These are phyloP conservation scores for Cololabis saira DNA, from an alignment of 2,113 vertebrate genomes.

Conservation along the genomic window DNA sequence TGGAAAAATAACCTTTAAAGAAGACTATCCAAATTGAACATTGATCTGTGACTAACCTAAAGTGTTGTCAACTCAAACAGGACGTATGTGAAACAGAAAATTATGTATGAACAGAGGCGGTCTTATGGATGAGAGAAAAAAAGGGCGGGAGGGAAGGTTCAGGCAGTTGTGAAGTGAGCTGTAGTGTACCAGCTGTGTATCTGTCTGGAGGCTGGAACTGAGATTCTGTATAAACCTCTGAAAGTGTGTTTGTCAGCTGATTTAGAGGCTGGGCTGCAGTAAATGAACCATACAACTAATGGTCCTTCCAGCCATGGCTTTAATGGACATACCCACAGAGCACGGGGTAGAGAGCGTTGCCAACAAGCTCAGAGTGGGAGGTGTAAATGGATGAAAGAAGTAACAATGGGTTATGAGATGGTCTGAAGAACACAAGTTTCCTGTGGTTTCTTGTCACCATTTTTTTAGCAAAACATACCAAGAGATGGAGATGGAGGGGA, in stretches of 20 bases:
- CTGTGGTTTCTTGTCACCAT: slow-evolving; percentile 1
- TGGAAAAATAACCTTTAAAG: no score
- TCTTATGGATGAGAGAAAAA: background rate
- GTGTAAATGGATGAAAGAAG: background rate
- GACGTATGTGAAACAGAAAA: no score
- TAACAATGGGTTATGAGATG: slow-evolving; percentile 1
- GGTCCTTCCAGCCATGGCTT: slow-evolving; percentile 58
- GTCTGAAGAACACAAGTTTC: slow-evolving; percentile 3
- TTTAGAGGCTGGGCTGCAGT: slow-evolving; percentile 56
- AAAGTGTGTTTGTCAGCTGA: slow-evolving; percentile 59
- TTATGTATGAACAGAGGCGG: no score
- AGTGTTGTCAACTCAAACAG: no score
- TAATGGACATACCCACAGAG: slow-evolving; percentile 72
- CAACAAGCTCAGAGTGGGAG: slow-evolving; percentile 24
- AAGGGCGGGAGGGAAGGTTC: background rate
- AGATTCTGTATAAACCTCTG: slow-evolving; percentile 46
- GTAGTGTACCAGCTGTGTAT: slow-evolving; percentile 2
- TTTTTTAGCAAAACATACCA: background rate
- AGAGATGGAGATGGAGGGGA: background rate
- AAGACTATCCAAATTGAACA: no score
- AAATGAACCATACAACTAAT: slow-evolving; percentile 74
- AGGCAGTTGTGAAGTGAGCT: slow-evolving; percentile 9
- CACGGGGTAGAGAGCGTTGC: slow-evolving; percentile 34
- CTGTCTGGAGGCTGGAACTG: slow-evolving; percentile 54
- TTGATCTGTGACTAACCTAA: no score